Evolutionary conservation across 2,113 vertebrate species (phyloP).

Genomic region (Protobothrops mucrosquamatus): DNA sequence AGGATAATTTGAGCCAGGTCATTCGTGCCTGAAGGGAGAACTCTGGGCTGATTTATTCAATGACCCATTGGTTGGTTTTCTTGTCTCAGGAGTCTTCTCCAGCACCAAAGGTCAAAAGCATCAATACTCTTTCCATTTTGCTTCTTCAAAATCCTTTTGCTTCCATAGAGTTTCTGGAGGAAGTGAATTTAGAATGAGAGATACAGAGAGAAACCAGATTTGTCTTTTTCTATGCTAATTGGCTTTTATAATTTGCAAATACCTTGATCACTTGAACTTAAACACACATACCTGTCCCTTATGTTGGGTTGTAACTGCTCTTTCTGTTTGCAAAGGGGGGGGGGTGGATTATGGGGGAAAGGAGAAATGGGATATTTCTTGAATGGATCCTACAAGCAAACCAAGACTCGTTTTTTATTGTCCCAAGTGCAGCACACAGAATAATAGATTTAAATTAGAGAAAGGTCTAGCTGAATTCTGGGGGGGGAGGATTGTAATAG

Average conservation of each 20-base stretch:
- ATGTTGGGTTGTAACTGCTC: background rate
- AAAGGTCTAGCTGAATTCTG: background rate
- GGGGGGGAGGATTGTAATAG: background rate
- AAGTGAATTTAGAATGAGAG: fast-evolving
- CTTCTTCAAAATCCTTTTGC: background rate
- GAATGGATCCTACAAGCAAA: background rate
- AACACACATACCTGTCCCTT: background rate
- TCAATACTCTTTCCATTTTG: background rate
- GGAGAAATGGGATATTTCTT: background rate
- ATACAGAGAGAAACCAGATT: background rate
- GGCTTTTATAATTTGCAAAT: background rate
- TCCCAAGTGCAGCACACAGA: background rate
- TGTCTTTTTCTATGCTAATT: background rate
- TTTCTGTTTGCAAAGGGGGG: background rate
- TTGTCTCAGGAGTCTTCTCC: background rate
- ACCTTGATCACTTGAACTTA: background rate
- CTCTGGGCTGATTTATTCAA: background rate
- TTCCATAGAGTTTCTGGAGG: background rate
- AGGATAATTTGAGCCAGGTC: background rate
- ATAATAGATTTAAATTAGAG: background rate
- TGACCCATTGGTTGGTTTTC: background rate
- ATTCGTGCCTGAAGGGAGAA: background rate
- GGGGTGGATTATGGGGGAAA: background rate
- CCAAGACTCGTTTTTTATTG: background rate
- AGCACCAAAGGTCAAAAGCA: background rate